phyloP scores from a whole-genome alignment of 2,797 vertebrate genomes.

The Rhynchonycteris naso region DNA sequence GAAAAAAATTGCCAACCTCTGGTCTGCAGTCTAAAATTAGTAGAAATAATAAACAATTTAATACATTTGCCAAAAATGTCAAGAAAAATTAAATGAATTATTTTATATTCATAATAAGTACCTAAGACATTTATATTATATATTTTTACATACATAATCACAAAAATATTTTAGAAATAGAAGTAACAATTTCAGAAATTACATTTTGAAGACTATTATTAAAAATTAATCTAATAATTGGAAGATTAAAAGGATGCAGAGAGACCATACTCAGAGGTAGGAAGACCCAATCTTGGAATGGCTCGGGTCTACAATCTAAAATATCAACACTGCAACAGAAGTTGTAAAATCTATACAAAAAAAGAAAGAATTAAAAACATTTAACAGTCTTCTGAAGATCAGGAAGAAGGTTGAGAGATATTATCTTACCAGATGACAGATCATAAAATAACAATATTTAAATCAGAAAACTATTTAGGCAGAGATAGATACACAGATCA shows the following conservation, averaged over 20 bases:
- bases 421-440: background rate
- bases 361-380: background rate
- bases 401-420: background rate
- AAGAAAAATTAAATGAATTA: background rate
- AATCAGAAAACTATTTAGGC: background rate
- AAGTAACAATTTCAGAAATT: background rate
- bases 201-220: background rate
- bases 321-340: background rate
- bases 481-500: background rate
- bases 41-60: background rate
- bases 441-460: background rate
- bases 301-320: background rate
- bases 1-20: background rate
- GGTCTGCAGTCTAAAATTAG: conserved; percentile 1
- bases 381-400: background rate
- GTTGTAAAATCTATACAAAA: background rate
- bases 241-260: background rate
- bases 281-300: background rate
- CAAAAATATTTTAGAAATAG: conserved; percentile 6
- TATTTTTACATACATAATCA: background rate
- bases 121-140: background rate
- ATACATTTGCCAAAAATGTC: background rate
- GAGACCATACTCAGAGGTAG: background rate
- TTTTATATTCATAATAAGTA: background rate
- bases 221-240: background rate